Conservation (phyloP, 2,888 invertebrate genomes). For the Thereva unica region DNA sequence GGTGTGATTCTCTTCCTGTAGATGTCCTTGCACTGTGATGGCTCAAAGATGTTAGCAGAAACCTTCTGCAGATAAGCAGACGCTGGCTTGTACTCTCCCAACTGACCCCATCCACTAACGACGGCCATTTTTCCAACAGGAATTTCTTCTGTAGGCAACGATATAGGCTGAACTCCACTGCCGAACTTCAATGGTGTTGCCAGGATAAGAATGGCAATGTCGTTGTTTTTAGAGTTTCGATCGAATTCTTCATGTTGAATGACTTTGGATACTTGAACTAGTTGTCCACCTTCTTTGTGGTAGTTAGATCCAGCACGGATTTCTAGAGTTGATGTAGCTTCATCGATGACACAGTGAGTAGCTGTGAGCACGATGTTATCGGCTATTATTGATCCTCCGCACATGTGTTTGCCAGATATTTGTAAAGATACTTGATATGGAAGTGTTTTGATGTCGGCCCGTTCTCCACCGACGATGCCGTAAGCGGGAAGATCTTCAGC, state of each 20-base stretch:
- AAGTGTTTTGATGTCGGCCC: slow-evolving; percentile 31
- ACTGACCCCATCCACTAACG: slow-evolving; percentile 41
- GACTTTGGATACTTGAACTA: neutral
- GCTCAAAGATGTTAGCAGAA: slow-evolving; percentile 57
- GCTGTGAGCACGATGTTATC: slow-evolving; percentile 59
- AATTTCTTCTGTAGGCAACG: slow-evolving; percentile 42
- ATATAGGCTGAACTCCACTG: slow-evolving; percentile 53
- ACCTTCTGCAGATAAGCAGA: slow-evolving; percentile 56
- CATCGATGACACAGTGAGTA: slow-evolving; percentile 60
- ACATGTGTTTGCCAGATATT: slow-evolving; percentile 56
- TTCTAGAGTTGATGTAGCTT: slow-evolving; percentile 47
- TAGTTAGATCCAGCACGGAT: slow-evolving; percentile 59
- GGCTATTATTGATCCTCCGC: slow-evolving; percentile 61
- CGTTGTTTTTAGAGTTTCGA: slow-evolving; percentile 58
- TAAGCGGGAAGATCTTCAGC: no score
- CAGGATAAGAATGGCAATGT: slow-evolving; percentile 61
- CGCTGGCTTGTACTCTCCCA: slow-evolving; percentile 44
- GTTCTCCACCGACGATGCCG: slow-evolving; percentile 40
- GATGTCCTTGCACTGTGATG: slow-evolving; percentile 52
- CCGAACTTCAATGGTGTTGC: slow-evolving; percentile 55
- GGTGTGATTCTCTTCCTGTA: slow-evolving; percentile 20
- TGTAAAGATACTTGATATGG: slow-evolving; percentile 38
- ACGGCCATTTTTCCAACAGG: slow-evolving; percentile 7
- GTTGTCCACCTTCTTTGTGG: slow-evolving; percentile 29
- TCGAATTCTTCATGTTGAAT: neutral